Evolutionary conservation across 2,888 invertebrate genomes (phyloP), one percentile per base, ranked within the genome.

Genomic region (Sarcophaga variegata): DNA sequence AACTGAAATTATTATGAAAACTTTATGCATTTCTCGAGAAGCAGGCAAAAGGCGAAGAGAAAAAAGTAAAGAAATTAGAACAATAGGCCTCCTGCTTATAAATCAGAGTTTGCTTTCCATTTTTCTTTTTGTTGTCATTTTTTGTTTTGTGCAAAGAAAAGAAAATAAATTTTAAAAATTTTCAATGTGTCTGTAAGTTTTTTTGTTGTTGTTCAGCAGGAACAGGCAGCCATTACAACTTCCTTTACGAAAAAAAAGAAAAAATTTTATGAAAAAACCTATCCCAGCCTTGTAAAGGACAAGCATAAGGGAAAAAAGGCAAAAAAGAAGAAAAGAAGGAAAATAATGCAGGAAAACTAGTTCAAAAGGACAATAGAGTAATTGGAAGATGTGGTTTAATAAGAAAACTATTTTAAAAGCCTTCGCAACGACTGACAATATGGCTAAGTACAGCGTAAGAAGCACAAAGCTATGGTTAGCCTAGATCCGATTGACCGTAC

Each of bases 281-380:
- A 37, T 37, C 2, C 67, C 67, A 67, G n/a, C 37, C 37, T n/a
- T n/a, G 20, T 45, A n/a, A 12, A 20, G 37, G 10, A 67, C 67
- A 45, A 45, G 4, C 11, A 67, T 37, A 45, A 67, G 11, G 47
- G 20, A 20, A 20, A 20, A n/a, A 54, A 20, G 25, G n/a, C 17
- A 67, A 27, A 20, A 45, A 20, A 45, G 20, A 27, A 45, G n/a
- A 17, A 37, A 27, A n/a, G 4, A 67, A 67, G 63, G 20, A 70
- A 71, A 71, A 62, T 78, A 69, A 70, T 62, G 70, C 47, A 78
- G 22, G 14, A 49, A 79, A 79, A 79, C 79, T 71, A 63, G 79
- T 63, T 79, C 79, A 79, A 79, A 79, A 74, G 72, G 74, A 75
- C 81, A 81, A 75, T 69, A 59, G 37, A 74, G 49, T 60, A 11